phyloP scores from a whole-genome alignment of 2,888 invertebrate species.

The Gari tellinella region DNA sequence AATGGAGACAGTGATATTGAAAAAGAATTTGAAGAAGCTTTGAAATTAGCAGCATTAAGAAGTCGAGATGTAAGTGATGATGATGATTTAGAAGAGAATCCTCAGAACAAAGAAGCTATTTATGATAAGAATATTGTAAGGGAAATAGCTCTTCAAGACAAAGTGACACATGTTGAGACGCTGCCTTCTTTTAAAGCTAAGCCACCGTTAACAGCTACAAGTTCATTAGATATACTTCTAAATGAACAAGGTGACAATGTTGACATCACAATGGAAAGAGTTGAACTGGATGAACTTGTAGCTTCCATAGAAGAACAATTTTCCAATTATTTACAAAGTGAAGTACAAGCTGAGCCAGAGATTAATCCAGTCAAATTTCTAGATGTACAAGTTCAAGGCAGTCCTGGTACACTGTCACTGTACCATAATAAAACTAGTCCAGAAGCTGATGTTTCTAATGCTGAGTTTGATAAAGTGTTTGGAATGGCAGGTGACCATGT shows the following conservation, averaged over 20 bases:
- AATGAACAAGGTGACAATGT: constrained; percentile 45
- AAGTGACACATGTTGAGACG: neutral
- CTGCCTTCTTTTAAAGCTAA: neutral
- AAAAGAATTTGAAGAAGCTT: constrained; percentile 3
- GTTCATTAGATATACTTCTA: constrained; percentile 47
- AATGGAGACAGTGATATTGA: too few species aligned
- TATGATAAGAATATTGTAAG: neutral
- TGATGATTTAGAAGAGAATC: neutral
- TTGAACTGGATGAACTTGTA: constrained; percentile 40
- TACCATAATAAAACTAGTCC: too few species aligned
- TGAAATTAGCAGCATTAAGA: neutral
- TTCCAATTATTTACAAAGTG: constrained; percentile 3
- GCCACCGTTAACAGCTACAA: constrained; percentile 4
- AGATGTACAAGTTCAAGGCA: too few species aligned
- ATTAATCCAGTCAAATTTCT: too few species aligned
- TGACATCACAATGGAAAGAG: constrained; percentile 23
- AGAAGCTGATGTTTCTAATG: too few species aligned
- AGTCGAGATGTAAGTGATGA: neutral
- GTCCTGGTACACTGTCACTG: too few species aligned
- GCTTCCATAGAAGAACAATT: constrained; percentile 37
- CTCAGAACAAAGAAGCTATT: too few species aligned
- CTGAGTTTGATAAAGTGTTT: too few species aligned
- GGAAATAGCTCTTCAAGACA: neutral
- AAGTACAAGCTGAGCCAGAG: too few species aligned
- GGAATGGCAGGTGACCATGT: too few species aligned